Conservation (phyloP, 92 coral and sea anemone species). For the Phenganax subtilis region DNA sequence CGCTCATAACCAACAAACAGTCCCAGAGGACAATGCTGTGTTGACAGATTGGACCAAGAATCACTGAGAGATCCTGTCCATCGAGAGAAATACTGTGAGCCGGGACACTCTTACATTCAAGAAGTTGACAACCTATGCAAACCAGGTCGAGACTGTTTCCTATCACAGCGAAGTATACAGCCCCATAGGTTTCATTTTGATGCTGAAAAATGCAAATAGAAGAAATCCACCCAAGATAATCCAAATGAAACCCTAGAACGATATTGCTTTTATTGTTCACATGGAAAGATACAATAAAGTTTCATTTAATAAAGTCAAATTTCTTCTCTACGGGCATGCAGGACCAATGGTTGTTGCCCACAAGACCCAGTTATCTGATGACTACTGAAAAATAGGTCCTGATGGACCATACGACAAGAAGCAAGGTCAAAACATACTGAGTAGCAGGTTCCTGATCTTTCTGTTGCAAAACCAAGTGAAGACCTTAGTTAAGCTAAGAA, state of each 20-base stretch:
- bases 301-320: constrained; percentile 5
- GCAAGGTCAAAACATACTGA: not conserved
- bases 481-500: constrained; percentile 5
- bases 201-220: constrained; percentile 17
- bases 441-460: not conserved
- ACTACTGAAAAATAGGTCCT: not conserved
- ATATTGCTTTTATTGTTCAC: not conserved
- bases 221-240: constrained; percentile 11
- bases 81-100: constrained; percentile 12
- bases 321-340: not conserved
- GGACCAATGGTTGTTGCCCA: constrained; percentile 7
- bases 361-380: constrained; percentile 3
- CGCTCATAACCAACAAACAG: too few relatives aligned
- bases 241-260: not conserved
- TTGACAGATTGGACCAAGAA: not conserved
- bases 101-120: constrained; percentile 17
- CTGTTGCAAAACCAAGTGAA: not conserved
- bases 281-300: not conserved
- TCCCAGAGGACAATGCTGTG: too few relatives aligned
- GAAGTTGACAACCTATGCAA: constrained; percentile 17
- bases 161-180: constrained; percentile 1
- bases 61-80: constrained; percentile 6
- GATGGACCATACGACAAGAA: not conserved
- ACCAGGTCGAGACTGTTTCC: not conserved
- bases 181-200: not conserved